These are phyloP conservation scores for Pygocentrus nattereri DNA, from an alignment of 2,797 vertebrate species.

Conservation along the genomic window DNA sequence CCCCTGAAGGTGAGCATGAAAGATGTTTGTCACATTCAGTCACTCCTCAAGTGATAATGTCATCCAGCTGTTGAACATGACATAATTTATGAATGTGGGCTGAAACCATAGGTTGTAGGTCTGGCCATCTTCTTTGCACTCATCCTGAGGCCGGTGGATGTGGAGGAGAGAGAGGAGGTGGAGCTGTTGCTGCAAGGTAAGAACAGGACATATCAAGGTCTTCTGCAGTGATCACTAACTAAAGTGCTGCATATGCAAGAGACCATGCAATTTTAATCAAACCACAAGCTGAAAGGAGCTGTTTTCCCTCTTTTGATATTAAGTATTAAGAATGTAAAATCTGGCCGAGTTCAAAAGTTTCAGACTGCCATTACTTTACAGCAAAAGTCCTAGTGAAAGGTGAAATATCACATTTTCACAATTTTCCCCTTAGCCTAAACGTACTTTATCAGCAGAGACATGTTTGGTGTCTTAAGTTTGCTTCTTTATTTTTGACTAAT, in stretches of 20 bases:
- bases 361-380: background rate
- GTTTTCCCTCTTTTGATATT: background rate
- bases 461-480: too few species aligned
- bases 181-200: constrained; percentile 75
- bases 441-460: too few species aligned
- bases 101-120: constrained; percentile 77
- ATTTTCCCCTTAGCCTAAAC: too few species aligned
- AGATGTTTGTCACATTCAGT: background rate
- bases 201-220: constrained; percentile 30
- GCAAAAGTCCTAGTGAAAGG: too few species aligned
- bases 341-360: background rate
- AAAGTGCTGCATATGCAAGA: background rate
- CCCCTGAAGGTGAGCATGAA: constrained; percentile 81
- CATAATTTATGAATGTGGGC: constrained; percentile 3
- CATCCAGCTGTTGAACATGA: background rate
- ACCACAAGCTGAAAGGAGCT: background rate
- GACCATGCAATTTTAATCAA: background rate
- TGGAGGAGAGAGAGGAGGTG: constrained; percentile 80
- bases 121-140: constrained; percentile 84
- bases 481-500: too few species aligned
- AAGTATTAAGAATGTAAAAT: background rate
- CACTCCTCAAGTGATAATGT: background rate
- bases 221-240: background rate
- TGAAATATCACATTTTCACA: too few species aligned
- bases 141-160: constrained; percentile 80